Evolutionary conservation across 2,888 invertebrate species (phyloP).

Genomic region (Aporophyla lueneburgensis): DNA sequence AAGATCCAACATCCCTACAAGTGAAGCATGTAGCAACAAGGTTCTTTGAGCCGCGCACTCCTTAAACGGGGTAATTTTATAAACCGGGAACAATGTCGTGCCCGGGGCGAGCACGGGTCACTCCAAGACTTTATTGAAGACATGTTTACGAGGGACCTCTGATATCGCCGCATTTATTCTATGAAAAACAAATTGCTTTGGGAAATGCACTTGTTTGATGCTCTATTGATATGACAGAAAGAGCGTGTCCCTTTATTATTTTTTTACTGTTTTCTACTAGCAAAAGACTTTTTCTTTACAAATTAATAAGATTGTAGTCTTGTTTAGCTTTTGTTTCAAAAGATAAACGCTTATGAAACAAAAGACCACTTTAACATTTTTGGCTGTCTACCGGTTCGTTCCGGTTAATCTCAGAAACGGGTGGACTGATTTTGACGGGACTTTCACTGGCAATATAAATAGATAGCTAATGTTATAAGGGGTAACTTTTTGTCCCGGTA

Average conservation of each 20-base stretch:
- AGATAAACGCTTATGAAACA: too few species aligned
- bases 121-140: constrained; percentile 79
- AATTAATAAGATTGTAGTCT: too few species aligned
- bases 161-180: constrained; percentile 71
- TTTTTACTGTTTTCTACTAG: neutral
- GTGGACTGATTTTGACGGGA: too few species aligned
- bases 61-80: constrained; percentile 81
- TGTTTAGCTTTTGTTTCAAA: too few species aligned
- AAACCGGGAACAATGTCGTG: constrained; percentile 79
- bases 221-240: constrained; percentile 20
- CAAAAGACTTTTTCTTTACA: too few species aligned
- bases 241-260: neutral
- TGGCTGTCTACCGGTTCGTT: too few species aligned
- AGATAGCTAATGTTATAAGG: too few species aligned
- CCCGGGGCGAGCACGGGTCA: constrained; percentile 76
- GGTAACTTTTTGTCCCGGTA: too few species aligned
- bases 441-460: too few species aligned
- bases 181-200: constrained; percentile 70
- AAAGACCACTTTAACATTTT: too few species aligned
- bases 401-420: too few species aligned
- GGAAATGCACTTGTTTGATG: constrained; percentile 51
- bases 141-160: constrained; percentile 79
- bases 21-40: constrained; percentile 65
- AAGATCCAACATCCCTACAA: constrained; percentile 52
- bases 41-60: constrained; percentile 73